Evolutionary conservation across 2,797 vertebrate species (phyloP).

Genomic region (Sebastes itinus): DNA sequence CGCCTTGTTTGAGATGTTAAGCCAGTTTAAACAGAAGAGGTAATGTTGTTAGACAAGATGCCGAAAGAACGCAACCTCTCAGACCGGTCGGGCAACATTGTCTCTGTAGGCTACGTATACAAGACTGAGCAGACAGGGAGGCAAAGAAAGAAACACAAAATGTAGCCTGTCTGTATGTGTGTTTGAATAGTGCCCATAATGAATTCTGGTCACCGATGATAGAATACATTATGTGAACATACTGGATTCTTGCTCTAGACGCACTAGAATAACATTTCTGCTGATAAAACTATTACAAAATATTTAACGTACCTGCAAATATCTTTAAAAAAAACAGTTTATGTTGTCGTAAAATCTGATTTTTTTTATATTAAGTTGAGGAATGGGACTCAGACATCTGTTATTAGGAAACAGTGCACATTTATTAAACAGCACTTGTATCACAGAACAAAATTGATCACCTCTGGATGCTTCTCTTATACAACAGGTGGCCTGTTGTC

Average conservation of each 20-base stretch:
- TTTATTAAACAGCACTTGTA: conserved; percentile 56
- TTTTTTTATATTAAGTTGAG: neutral
- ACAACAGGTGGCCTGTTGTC: neutral
- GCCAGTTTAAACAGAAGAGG: conserved; percentile 39
- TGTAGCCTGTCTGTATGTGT: neutral
- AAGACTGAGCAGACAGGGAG: neutral
- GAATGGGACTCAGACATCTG: neutral
- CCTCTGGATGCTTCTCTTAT: neutral
- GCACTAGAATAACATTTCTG: neutral
- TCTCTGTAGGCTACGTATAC: conserved; percentile 21
- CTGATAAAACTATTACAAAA: neutral
- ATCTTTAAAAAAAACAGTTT: neutral
- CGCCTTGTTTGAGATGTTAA: conserved; percentile 18
- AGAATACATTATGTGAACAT: neutral
- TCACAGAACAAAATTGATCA: conserved; percentile 20
- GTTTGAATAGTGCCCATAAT: conserved; percentile 1
- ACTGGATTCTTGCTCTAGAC: neutral
- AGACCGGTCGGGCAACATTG: conserved; percentile 67
- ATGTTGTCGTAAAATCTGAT: neutral
- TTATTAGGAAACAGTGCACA: conserved; percentile 24
- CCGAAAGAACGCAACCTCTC: conserved; percentile 21
- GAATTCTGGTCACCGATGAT: neutral
- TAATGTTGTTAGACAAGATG: conserved; percentile 47
- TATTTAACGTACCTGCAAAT: neutral
- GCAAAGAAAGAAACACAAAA: neutral